A percentile compares a stretch with the other conserved stretches of the same genome.
These are phyloP conservation scores for Oxyteleia sp. DNA, from an alignment of 2,888 invertebrate species.

Conservation along the genomic window DNA sequence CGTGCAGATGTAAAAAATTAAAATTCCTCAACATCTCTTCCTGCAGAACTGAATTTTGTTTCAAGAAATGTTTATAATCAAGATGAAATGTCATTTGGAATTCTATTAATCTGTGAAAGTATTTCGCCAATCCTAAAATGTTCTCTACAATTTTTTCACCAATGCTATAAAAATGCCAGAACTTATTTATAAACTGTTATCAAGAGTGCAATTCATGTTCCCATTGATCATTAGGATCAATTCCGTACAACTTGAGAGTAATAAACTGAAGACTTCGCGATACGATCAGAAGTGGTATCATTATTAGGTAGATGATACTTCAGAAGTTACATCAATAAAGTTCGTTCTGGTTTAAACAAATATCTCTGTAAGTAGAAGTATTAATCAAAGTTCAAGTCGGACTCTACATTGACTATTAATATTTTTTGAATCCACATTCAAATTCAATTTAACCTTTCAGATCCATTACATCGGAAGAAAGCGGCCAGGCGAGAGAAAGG, in stretches of 20 bases:
- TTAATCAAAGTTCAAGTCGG: not conserved
- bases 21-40: too few species aligned
- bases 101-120: too few species aligned
- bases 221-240: too few species aligned
- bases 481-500: constrained; percentile 23
- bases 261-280: not conserved
- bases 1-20: too few species aligned
- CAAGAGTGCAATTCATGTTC: too few species aligned
- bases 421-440: not conserved
- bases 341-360: not conserved
- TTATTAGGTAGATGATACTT: not conserved
- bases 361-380: not conserved
- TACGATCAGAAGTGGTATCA: not conserved
- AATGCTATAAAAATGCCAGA: too few species aligned
- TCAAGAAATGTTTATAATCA: too few species aligned
- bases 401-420: not conserved
- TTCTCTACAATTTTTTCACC: too few species aligned
- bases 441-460: not conserved
- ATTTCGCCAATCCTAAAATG: too few species aligned
- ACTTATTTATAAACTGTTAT: too few species aligned
- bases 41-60: too few species aligned
- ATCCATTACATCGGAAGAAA: not conserved
- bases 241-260: not conserved
- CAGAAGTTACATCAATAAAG: not conserved
- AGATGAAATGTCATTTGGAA: too few species aligned